A percentile compares a stretch with the other conserved stretches of the same genome.
Conservation (phyloP, 2,113 vertebrate species). For the Oryzias celebensis region DNA sequence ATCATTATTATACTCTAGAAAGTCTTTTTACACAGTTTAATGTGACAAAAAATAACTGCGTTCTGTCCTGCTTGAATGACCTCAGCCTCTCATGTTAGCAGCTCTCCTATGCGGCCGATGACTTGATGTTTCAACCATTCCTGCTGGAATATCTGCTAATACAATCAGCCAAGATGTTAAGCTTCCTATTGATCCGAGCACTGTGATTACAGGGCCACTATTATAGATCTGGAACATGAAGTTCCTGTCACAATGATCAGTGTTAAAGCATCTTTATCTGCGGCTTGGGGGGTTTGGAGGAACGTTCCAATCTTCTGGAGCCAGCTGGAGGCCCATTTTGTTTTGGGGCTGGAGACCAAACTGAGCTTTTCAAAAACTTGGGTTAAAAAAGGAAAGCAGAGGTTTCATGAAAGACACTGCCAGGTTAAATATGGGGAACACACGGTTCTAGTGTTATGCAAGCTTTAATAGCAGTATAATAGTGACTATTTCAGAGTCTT, state of each 20-base stretch:
- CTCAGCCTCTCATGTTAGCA: neutral
- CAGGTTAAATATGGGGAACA: neutral
- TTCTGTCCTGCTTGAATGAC: too few species aligned
- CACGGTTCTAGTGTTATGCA: neutral
- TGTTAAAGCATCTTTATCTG: slow-evolving; percentile 12
- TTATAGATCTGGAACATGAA: slow-evolving; percentile 6
- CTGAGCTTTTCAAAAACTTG: neutral
- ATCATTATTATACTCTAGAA: neutral
- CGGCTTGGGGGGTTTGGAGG: neutral
- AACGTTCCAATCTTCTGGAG: slow-evolving; percentile 1
- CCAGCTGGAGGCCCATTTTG: neutral
- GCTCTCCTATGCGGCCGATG: neutral
- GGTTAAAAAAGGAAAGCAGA: neutral
- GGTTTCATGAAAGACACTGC: slow-evolving; percentile 9
- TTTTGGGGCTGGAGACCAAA: neutral
- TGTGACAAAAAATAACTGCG: neutral
- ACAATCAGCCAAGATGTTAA: slow-evolving; percentile 8
- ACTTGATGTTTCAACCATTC: slow-evolving; percentile 1
- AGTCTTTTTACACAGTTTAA: neutral
- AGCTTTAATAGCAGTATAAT: too few species aligned
- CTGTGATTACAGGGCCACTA: slow-evolving; percentile 7
- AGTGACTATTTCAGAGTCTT: too few species aligned
- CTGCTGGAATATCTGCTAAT: slow-evolving; percentile 7
- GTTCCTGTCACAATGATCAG: slow-evolving; percentile 3
- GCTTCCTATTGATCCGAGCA: slow-evolving; percentile 15